Base-by-base conservation (phyloP, 2,113 vertebrate genomes). In the Catharus bicknelli region DNA sequence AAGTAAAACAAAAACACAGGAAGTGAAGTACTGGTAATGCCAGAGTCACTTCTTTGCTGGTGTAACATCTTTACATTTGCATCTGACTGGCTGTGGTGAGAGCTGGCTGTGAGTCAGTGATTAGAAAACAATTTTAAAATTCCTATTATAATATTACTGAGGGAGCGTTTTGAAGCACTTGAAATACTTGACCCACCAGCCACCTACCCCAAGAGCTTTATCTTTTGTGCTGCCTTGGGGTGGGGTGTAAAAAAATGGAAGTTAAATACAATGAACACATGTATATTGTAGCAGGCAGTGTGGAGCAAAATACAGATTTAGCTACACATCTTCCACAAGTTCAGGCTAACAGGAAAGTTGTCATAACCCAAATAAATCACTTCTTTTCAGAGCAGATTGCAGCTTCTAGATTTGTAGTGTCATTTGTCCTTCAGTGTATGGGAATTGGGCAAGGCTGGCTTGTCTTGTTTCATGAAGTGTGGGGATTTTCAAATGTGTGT, bases 1-100 rank as follows among this genome's bases (percentile, higher is more conserved):
- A 90, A 86, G 68, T 77, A 82, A 83, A 95, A 80, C 81, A 91
- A 63, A 94, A 94, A 36, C 88, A 94, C 84, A 81, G 94, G 94
- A 94, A 94, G 75, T 87, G 43, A 59, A 67, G 55, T 77, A 45
- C 75, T 80, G 72, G 72, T 89, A 91, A 59, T 54, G 59, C 67
- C 53, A 61, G 58, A 62, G 63, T 86, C 32, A 29, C 32, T 73
- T 50, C 63, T 86, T 79, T 69, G 70, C 23, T 90, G 6, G n/a
- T 55, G 19, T 59, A 67, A n/a, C 0, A 1, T 36, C 62, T n/a
- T 69, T 14, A 9, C 8, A 12, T 76, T 92, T 76, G 11, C 51
- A n/a, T 82, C 75, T 80, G 70, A 26, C 50, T 73, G 62, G 21
- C 83, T 91, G 55, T 70, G 51, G 5, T 80, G 68, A 16, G 64